Percentiles rank a stretch among this genome's conserved stretches.
These are phyloP conservation scores for Conops quadrifasciatus DNA, from an alignment of 2,888 invertebrate species.

Conservation along the genomic window DNA sequence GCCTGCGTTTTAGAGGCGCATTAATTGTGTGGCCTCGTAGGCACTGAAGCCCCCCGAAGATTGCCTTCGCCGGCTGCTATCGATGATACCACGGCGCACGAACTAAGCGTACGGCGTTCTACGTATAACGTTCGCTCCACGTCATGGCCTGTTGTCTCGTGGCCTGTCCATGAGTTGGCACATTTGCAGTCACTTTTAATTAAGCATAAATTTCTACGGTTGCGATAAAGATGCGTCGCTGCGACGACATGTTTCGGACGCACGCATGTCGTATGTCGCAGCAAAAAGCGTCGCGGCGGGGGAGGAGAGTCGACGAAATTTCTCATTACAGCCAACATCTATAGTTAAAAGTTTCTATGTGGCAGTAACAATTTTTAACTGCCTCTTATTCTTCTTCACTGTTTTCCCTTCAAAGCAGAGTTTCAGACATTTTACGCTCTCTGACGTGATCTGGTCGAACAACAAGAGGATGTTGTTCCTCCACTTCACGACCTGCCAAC, in stretches of 20 bases:
- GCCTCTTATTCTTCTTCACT: no score
- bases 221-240: constrained; percentile 49
- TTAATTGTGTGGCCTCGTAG: constrained; percentile 51
- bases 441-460: no score
- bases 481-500: no score
- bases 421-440: no score
- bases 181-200: constrained; percentile 59
- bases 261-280: constrained; percentile 28
- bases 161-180: constrained; percentile 18
- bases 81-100: constrained; percentile 2
- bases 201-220: constrained; percentile 63
- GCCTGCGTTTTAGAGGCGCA: constrained; percentile 56
- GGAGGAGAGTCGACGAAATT: no score
- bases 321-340: no score
- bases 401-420: no score
- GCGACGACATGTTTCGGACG: not conserved
- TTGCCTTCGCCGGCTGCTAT: not conserved
- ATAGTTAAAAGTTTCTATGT: not conserved
- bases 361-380: no score
- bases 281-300: not conserved
- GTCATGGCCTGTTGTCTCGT: constrained; percentile 11
- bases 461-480: no score
- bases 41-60: not conserved
- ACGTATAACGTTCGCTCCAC: not conserved
- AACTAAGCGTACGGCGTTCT: not conserved